phyloP scores from a whole-genome alignment of 2,113 vertebrate genomes.

The Tichodroma muraria region DNA sequence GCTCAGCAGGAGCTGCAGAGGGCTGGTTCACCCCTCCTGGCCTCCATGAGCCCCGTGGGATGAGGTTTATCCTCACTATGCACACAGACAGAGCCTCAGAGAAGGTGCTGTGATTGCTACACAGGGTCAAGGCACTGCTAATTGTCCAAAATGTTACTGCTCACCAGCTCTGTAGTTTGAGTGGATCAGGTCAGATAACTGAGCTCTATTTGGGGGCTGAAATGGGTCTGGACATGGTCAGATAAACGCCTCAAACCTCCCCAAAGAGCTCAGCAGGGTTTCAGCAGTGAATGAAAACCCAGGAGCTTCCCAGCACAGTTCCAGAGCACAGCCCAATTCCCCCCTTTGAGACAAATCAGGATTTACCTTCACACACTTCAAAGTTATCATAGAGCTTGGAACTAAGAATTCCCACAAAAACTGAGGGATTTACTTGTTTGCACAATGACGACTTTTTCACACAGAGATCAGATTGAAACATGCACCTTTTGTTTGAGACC shows the following conservation, averaged over 20 bases:
- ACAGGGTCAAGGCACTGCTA: not conserved
- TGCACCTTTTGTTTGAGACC: not conserved
- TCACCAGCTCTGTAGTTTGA: not conserved
- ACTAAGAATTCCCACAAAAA: not conserved
- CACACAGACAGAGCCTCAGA: not conserved
- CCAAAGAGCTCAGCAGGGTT: not conserved
- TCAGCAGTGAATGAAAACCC: not conserved
- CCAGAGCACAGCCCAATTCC: not conserved
- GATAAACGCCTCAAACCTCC: not conserved
- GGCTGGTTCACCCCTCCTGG: not conserved
- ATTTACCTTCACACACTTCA: not conserved
- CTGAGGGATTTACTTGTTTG: not conserved
- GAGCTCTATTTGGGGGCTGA: not conserved
- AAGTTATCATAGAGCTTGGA: not conserved
- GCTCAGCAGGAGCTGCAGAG: not conserved
- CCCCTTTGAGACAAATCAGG: not conserved
- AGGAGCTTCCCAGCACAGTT: not conserved
- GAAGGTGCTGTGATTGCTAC: not conserved
- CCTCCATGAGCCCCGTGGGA: not conserved
- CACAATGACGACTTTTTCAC: not conserved
- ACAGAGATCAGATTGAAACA: not conserved
- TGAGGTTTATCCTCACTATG: not conserved
- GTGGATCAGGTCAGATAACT: rapidly evolving
- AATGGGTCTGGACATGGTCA: not conserved
- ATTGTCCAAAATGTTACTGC: not conserved